phyloP scores from a whole-genome alignment of 2,797 vertebrate genomes.

The Aquila chrysaetos region DNA sequence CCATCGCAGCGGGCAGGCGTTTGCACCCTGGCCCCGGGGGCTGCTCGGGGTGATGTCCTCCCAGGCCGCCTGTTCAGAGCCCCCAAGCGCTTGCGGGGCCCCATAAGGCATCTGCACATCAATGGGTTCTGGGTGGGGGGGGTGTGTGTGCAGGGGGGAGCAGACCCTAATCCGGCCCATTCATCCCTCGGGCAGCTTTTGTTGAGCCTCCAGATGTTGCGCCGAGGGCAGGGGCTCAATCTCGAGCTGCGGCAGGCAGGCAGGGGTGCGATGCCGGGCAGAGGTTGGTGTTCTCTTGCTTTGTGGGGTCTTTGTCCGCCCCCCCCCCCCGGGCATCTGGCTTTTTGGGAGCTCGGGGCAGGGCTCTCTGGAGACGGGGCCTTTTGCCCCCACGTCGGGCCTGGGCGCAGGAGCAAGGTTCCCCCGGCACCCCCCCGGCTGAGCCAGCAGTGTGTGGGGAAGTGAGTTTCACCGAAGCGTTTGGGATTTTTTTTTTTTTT shows the following conservation, averaged over 20 bases:
- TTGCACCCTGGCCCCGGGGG: not conserved
- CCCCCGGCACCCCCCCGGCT: no score
- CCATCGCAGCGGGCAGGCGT: not conserved
- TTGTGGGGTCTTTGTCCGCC: not conserved
- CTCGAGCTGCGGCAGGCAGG: not conserved
- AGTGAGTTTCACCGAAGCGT: rapidly evolving
- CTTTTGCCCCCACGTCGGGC: not conserved
- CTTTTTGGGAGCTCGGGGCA: not conserved
- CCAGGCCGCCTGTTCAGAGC: not conserved
- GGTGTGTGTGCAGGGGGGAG: not conserved
- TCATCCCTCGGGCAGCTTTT: slow-evolving; percentile 3
- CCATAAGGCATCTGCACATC: slow-evolving; percentile 51
- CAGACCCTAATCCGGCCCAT: slow-evolving; percentile 27
- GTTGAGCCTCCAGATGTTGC: slow-evolving; percentile 29
- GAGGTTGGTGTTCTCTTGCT: not conserved
- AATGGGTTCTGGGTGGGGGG: not conserved
- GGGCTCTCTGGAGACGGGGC: not conserved
- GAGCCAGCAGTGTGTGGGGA: not conserved
- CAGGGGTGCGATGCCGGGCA: rapidly evolving
- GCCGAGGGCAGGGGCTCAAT: not conserved
- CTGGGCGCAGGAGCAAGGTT: rapidly evolving
- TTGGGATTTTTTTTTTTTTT: not conserved
- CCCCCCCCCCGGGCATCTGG: not conserved
- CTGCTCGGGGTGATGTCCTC: not conserved
- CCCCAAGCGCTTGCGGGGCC: not conserved